Evolutionary conservation across 2,113 vertebrate genomes (phyloP).

Genomic region (Struthidea cinerea): DNA sequence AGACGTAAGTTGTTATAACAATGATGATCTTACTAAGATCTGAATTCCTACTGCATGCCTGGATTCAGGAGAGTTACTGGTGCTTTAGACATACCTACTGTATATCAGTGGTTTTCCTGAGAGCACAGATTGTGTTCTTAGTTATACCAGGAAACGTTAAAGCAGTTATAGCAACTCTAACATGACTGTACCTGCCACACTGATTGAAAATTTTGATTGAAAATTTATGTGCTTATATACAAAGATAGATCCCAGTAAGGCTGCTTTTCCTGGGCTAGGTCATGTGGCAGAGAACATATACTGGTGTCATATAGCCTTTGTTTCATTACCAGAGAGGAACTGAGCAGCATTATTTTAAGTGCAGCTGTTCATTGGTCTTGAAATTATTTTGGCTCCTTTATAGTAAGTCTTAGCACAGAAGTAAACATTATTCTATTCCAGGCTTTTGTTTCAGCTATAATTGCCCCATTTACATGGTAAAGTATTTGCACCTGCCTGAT

Average conservation of each 20-base stretch:
- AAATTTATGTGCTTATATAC: not conserved
- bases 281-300: not conserved
- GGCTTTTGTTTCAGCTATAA: not conserved
- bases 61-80: not conserved
- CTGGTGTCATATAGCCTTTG: not conserved
- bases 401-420: not conserved
- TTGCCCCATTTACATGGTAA: not conserved
- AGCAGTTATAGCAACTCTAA: not conserved
- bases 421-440: not conserved
- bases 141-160: not conserved
- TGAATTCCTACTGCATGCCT: not conserved
- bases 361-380: not conserved
- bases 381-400: not conserved
- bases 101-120: not conserved
- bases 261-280: not conserved
- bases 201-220: not conserved
- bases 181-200: not conserved
- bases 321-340: not conserved
- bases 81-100: not conserved
- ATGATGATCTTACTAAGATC: not conserved
- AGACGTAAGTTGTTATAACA: not conserved
- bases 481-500: not conserved
- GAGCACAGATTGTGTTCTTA: not conserved
- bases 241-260: not conserved
- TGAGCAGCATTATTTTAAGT: not conserved